These are phyloP conservation scores for Lagopus leucura DNA, from an alignment of 2,113 vertebrate species.

Conservation along the genomic window DNA sequence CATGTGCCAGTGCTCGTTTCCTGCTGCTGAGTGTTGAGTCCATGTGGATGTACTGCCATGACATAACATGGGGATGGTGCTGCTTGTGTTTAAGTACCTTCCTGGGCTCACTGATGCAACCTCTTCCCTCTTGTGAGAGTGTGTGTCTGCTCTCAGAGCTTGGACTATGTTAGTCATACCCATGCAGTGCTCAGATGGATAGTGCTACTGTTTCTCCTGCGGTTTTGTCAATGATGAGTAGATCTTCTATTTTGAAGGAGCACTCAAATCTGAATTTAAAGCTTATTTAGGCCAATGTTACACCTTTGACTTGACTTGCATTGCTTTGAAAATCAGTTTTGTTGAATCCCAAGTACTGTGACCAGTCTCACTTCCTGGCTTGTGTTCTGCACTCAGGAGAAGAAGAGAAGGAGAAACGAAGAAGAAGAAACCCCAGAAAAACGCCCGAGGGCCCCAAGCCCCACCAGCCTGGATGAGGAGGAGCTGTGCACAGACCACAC, in stretches of 20 bases:
- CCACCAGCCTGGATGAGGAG: slow-evolving; percentile 63
- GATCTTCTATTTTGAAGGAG: not conserved
- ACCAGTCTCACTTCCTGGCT: not conserved
- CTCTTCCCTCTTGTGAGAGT: not conserved
- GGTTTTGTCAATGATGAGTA: not conserved
- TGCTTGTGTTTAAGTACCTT: not conserved
- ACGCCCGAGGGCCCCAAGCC: slow-evolving; percentile 79
- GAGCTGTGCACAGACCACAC: slow-evolving; percentile 73
- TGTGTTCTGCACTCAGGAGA: slow-evolving; percentile 73
- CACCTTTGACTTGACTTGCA: not conserved
- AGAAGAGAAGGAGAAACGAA: slow-evolving; percentile 78
- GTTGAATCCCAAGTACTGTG: not conserved
- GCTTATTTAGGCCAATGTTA: not conserved
- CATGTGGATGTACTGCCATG: rapidly evolving
- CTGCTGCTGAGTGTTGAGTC: not conserved
- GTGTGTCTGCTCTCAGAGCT: not conserved
- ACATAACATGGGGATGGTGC: not conserved
- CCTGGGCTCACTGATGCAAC: not conserved
- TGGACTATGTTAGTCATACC: not conserved
- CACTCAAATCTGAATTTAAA: not conserved
- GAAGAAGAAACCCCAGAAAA: slow-evolving; percentile 78
- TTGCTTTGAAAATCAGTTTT: not conserved
- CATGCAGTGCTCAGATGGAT: not conserved
- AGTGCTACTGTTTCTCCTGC: not conserved
- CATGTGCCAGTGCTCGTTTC: not conserved